Conservation (phyloP, 1,140 invertebrate genomes). For the Choristoneura fumiferana region DNA sequence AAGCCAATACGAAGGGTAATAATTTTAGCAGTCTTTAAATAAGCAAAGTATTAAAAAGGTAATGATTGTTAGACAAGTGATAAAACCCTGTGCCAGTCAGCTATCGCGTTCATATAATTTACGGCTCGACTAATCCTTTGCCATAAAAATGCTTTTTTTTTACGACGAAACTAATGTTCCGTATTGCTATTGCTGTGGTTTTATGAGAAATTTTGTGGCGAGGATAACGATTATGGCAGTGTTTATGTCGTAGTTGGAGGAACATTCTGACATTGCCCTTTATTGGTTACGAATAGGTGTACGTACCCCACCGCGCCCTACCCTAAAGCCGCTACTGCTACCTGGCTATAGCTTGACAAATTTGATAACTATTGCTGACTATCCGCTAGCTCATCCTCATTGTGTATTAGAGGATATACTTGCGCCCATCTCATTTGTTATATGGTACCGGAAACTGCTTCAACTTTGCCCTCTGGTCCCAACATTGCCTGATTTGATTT, state of each 20-base stretch:
- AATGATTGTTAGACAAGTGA: background rate
- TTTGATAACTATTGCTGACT: too few relatives aligned
- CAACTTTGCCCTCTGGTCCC: too few relatives aligned
- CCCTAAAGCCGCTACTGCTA: too few relatives aligned
- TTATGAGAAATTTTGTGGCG: background rate
- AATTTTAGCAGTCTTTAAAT: too few relatives aligned
- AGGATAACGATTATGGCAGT: background rate
- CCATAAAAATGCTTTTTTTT: background rate
- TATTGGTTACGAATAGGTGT: background rate
- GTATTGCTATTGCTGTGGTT: background rate
- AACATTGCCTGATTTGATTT: too few relatives aligned
- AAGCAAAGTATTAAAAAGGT: too few relatives aligned
- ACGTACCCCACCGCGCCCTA: too few relatives aligned
- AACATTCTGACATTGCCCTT: background rate
- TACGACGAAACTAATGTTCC: constrained; percentile 14
- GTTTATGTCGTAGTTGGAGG: background rate
- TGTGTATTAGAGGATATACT: too few relatives aligned
- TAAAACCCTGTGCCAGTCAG: background rate
- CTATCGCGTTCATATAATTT: constrained; percentile 2
- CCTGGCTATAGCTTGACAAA: background rate
- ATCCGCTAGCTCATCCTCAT: too few relatives aligned
- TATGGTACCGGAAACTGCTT: too few relatives aligned
- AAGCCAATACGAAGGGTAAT: too few relatives aligned
- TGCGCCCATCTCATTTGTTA: too few relatives aligned
- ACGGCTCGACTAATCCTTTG: background rate